Conservation (phyloP, 2,888 invertebrate genomes). For the Zonitis immaculata region DNA sequence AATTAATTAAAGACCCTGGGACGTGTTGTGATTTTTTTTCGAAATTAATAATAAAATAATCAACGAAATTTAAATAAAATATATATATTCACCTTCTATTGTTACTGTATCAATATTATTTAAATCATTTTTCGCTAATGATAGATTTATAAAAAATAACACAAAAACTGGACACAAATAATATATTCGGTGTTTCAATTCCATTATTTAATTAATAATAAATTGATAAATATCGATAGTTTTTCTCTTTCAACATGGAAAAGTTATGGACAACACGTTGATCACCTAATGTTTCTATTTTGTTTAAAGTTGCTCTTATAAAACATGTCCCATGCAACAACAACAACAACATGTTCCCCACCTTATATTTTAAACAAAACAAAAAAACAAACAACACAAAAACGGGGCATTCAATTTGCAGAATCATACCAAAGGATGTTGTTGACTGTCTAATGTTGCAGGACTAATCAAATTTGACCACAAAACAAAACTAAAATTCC, state of each 20-base stretch:
- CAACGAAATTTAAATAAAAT: background rate
- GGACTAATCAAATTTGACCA: background rate
- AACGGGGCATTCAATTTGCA: slow-evolving; percentile 28
- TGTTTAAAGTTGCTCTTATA: slow-evolving; percentile 43
- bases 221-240: background rate
- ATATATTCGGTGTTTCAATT: slow-evolving; percentile 30
- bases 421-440: slow-evolving; percentile 20
- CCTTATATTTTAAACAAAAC: too few relatives aligned
- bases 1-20: slow-evolving; percentile 26
- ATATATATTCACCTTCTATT: slow-evolving; percentile 34
- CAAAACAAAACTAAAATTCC: background rate
- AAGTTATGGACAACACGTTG: slow-evolving; percentile 26
- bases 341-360: slow-evolving; percentile 31
- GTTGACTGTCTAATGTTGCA: too few relatives aligned
- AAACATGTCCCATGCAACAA: slow-evolving; percentile 33
- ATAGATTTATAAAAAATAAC: slow-evolving; percentile 18
- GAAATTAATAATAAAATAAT: background rate
- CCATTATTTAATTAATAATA: slow-evolving; percentile 25
- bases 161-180: slow-evolving; percentile 30
- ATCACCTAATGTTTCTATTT: slow-evolving; percentile 42
- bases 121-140: slow-evolving; percentile 17
- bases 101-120: slow-evolving; percentile 31
- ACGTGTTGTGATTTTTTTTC: slow-evolving; percentile 17
- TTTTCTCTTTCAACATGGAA: too few relatives aligned
- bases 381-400: too few relatives aligned